Base-by-base conservation (phyloP, 2,113 vertebrate species). In the Podarcis muralis region DNA sequence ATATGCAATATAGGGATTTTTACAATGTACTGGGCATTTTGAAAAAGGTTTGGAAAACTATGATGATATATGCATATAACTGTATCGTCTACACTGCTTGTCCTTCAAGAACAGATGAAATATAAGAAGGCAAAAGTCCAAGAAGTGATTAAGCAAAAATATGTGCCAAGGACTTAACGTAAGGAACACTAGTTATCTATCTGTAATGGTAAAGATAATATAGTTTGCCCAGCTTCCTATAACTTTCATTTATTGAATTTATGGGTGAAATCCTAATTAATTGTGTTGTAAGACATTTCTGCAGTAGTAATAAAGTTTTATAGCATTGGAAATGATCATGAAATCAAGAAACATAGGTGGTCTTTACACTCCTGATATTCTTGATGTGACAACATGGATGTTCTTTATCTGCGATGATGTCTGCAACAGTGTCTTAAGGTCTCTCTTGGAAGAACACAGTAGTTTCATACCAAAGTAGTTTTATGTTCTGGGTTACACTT, bases 381-480 rank as follows among this genome's bases (percentile, higher is more conserved):
- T 53, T 23, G 15, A 6, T 18, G 5, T 79, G 15, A 27, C 25
- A n/a, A 18, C 43, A 79, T 6, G 6, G 12, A 16, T 79, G 15
- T 16, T 78, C 76, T 79, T 40, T 40, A 40, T 76, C 35, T 76
- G 20, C 11, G 5, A 27, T 53, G 27, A 79, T 57, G 15, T 16
- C 48, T 22, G 72, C 79, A 80, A 15, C 84, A 80, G 78, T 3
- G 88, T 85, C 75, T 91, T 11, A 87, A 86, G 81, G 75, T 77
- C 27, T 59, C 37, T 83, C 59, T 92, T 88, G 92, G 79, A 90
- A 90, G 53, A 81, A 23, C 4, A n/a, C 3, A 78, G 16, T 89
- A 78, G 76, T 76, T 53, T 84, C 88, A 91, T 53, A 66, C 5
- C 1, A 0, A 77, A 77, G 48, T 40, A 13, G 86, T 23, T 35